Evolutionary conservation across 1,140 invertebrate species (phyloP).

Genomic region (Nomia melanderi): DNA sequence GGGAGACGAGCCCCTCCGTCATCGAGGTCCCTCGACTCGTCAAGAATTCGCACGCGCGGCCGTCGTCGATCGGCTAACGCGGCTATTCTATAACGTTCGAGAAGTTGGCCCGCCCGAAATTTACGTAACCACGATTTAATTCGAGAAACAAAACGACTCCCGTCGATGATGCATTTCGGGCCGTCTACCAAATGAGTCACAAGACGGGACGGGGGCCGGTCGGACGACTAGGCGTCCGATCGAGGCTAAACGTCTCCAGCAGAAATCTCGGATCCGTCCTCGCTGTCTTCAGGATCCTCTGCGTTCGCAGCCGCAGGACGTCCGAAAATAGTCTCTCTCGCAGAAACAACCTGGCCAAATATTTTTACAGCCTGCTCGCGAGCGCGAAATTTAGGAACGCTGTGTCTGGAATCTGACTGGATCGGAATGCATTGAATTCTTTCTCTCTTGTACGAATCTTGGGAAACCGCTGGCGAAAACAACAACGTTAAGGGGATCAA

Average conservation of each 20-base stretch:
- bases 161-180: conserved; percentile 5
- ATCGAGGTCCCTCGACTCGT: conserved; percentile 27
- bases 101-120: conserved; percentile 23
- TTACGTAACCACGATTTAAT: conserved; percentile 34
- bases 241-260: neutral
- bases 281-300: neutral
- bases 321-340: conserved; percentile 16
- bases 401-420: neutral
- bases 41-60: conserved; percentile 24
- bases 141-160: neutral
- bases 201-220: neutral
- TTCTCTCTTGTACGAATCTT: neutral
- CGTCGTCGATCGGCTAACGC: neutral
- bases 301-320: too few relatives aligned
- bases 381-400: conserved; percentile 1
- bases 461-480: neutral
- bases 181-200: conserved; percentile 3
- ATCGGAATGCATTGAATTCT: neutral
- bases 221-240: conserved; percentile 15
- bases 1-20: neutral
- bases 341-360: conserved; percentile 6
- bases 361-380: conserved; percentile 23
- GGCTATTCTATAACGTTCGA: neutral
- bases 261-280: neutral
- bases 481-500: neutral